These are phyloP conservation scores for Euplagia quadripunctaria DNA, from an alignment of 2,888 invertebrate species.

Conservation along the genomic window DNA sequence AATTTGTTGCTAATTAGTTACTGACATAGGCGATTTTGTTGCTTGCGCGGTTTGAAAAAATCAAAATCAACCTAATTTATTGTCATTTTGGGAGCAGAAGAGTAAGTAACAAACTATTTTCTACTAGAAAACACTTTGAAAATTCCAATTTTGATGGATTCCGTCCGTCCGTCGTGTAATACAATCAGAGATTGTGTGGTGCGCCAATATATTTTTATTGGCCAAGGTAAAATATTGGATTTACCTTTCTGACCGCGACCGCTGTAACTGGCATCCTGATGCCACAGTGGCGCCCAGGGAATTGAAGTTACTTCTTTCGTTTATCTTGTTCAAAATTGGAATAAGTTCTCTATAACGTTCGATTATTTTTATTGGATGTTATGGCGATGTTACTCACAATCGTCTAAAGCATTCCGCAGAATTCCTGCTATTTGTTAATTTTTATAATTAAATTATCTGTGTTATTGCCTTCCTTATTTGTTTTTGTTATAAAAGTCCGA, in stretches of 20 bases:
- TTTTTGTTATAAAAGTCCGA: too few relatives aligned
- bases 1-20: too few relatives aligned
- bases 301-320: background rate
- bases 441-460: too few relatives aligned
- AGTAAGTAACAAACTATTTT: background rate
- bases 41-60: too few relatives aligned
- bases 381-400: background rate
- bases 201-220: constrained; percentile 13
- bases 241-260: constrained; percentile 4
- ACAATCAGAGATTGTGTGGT: constrained; percentile 5
- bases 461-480: too few relatives aligned
- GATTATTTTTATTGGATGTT: constrained; percentile 1
- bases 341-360: background rate
- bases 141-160: background rate
- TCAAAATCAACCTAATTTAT: too few relatives aligned
- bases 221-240: constrained; percentile 17
- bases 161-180: constrained; percentile 7
- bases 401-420: background rate
- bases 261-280: constrained; percentile 5
- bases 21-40: too few relatives aligned
- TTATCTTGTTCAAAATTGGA: background rate
- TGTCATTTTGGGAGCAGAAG: too few relatives aligned
- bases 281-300: constrained; percentile 2
- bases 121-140: background rate
- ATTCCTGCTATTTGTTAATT: background rate